Percentiles rank a stretch among this genome's conserved stretches.
These are phyloP conservation scores for Perizoma affinitatum DNA, from an alignment of 2,888 invertebrate genomes.

Conservation along the genomic window DNA sequence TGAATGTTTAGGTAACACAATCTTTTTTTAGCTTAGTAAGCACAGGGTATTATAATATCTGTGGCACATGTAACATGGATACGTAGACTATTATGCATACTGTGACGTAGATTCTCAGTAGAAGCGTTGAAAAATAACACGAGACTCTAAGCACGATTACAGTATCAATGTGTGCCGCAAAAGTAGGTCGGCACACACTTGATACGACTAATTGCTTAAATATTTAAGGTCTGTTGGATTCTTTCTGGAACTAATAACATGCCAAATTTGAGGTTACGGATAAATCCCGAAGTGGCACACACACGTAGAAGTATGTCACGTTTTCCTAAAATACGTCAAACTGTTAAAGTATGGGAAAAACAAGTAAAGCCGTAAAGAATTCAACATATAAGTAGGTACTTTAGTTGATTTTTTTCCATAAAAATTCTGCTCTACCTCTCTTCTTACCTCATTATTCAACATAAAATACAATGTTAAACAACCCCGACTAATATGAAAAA, in stretches of 20 bases:
- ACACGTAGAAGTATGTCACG: constrained; percentile 8
- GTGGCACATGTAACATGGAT: too few relatives aligned
- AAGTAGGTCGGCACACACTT: constrained; percentile 55
- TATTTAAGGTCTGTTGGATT: constrained; percentile 24
- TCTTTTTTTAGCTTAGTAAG: too few relatives aligned
- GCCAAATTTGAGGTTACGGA: constrained; percentile 24
- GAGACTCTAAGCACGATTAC: constrained; percentile 50
- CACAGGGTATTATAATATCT: too few relatives aligned
- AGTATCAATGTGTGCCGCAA: constrained; percentile 67
- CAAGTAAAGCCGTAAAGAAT: constrained; percentile 3
- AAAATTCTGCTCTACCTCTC: too few relatives aligned
- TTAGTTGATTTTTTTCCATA: too few relatives aligned
- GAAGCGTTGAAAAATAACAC: constrained; percentile 42
- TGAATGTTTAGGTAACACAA: constrained; percentile 3
- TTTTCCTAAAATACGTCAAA: constrained; percentile 14
- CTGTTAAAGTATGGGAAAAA: not conserved
- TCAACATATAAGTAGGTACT: too few relatives aligned
- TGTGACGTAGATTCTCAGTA: too few relatives aligned
- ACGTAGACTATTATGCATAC: too few relatives aligned
- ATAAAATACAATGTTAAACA: too few relatives aligned
- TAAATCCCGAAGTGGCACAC: constrained; percentile 25
- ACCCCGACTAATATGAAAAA: not conserved
- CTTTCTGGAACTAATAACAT: constrained; percentile 29
- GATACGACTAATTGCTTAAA: constrained; percentile 43
- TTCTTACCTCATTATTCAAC: too few relatives aligned